Evolutionary conservation across 2,113 vertebrate genomes (phyloP).

Genomic region (Odocoileus hemionus): DNA sequence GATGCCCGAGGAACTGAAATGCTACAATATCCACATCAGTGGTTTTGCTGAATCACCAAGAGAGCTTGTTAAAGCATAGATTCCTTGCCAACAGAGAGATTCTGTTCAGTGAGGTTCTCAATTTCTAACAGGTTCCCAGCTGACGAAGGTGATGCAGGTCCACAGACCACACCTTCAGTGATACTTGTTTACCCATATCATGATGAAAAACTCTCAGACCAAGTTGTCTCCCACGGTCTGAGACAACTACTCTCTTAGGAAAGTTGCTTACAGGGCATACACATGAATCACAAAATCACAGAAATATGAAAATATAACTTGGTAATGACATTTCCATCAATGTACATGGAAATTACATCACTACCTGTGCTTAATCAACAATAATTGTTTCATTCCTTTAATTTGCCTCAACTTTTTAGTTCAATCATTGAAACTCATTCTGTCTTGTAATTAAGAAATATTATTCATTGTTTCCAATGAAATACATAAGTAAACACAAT

Average conservation of each 20-base stretch:
- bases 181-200: neutral
- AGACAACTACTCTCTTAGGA: neutral
- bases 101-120: neutral
- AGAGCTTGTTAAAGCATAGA: neutral
- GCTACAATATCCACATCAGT: neutral
- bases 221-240: neutral
- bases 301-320: neutral
- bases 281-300: neutral
- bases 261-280: neutral
- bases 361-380: neutral
- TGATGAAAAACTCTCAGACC: neutral
- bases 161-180: neutral
- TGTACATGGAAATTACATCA: neutral
- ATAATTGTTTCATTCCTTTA: neutral
- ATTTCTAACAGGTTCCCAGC: neutral
- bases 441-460: neutral
- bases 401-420: constrained; percentile 22
- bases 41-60: neutral
- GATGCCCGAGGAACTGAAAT: neutral
- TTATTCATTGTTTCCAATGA: neutral
- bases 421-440: constrained; percentile 8
- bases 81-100: neutral
- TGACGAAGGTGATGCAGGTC: neutral
- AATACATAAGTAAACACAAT: neutral
- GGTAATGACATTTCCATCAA: neutral